Evolutionary conservation across 2,888 invertebrate genomes (phyloP), one percentile per base, ranked within the genome.

Genomic region (Harpagoxenus sublaevis): DNA sequence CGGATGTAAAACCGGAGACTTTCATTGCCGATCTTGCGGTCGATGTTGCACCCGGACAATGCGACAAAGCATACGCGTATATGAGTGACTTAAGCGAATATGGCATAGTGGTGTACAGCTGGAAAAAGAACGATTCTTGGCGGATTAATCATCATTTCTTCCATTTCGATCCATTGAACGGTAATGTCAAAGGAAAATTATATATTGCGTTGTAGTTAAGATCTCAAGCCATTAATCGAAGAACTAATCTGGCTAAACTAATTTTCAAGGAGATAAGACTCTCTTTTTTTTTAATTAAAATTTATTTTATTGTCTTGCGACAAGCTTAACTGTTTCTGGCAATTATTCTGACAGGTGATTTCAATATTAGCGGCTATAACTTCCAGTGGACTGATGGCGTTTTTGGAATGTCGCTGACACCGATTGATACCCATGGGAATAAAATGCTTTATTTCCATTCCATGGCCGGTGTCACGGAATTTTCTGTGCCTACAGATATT

Each of bases 311-410:
- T 42, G 4, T 63, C 18, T 45, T 18, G 31, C 18, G 31, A n/a
- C 66, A 60, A 55, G 12, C 1, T 45, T 45, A 0, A 65, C 12
- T 65, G 15, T 60, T 65, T 57, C 12, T 63, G 23, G 0, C 23
- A 23, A 70, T 60, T 48, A 9, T 48, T 35, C 35, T 84, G 48
- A 95, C 96, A 91, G 98, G 98, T 3, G 96, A 97, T 89, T 97
- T 97, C 94, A 97, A 97, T 90, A 96, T 98, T 18, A 97, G 97
- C 63, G 98, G 98, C 6, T 96, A 97, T 35, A 96, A 97, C 93
- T 98, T 98, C 96, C 98, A 98, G 93, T 98, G 98, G 98, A 97
- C 97, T 0, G 98, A 98, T 93, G 98, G 98, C 1, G 96, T 98
- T 0, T 98, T 98, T 91, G 97, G 97, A 23, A 93, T 98, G 87